phyloP scores from a whole-genome alignment of 2,113 vertebrate species.

The Rhynchomys soricoides region DNA sequence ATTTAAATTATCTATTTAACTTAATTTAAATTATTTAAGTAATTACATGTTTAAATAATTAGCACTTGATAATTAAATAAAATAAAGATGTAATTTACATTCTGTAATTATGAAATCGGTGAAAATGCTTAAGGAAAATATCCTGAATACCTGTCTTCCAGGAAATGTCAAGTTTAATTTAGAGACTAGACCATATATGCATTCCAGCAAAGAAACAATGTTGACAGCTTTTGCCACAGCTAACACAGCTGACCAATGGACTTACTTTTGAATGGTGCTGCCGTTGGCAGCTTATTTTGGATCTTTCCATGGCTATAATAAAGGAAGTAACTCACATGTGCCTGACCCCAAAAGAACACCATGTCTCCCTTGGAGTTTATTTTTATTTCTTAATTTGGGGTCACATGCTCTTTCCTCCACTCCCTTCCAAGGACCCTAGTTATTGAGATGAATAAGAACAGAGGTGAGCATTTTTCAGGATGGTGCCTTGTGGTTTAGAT shows the following conservation, averaged over 20 bases:
- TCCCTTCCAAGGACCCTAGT: slow-evolving; percentile 40
- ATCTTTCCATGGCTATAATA: neutral
- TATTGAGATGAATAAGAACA: slow-evolving; percentile 42
- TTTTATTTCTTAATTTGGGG: slow-evolving; percentile 32
- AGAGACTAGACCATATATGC: neutral
- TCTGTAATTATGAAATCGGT: slow-evolving; percentile 38
- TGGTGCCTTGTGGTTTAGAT: slow-evolving; percentile 5
- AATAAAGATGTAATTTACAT: neutral
- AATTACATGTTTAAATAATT: neutral
- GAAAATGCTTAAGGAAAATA: slow-evolving; percentile 17
- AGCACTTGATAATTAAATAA: no score
- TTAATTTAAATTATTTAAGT: neutral
- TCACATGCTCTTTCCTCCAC: neutral
- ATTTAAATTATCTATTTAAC: no score
- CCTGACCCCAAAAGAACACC: neutral
- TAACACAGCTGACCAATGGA: slow-evolving; percentile 25
- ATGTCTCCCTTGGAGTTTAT: slow-evolving; percentile 56
- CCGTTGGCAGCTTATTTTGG: neutral
- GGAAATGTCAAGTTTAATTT: slow-evolving; percentile 25
- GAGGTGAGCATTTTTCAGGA: slow-evolving; percentile 48
- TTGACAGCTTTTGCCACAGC: neutral
- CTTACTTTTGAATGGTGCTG: slow-evolving; percentile 14
- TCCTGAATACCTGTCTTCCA: neutral
- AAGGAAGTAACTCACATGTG: slow-evolving; percentile 32
- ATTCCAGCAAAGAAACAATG: slow-evolving; percentile 25